A percentile compares a stretch with the other conserved stretches of the same genome.
Evolutionary conservation across 2,888 invertebrate species (phyloP).

Genomic region (Patella caerulea): DNA sequence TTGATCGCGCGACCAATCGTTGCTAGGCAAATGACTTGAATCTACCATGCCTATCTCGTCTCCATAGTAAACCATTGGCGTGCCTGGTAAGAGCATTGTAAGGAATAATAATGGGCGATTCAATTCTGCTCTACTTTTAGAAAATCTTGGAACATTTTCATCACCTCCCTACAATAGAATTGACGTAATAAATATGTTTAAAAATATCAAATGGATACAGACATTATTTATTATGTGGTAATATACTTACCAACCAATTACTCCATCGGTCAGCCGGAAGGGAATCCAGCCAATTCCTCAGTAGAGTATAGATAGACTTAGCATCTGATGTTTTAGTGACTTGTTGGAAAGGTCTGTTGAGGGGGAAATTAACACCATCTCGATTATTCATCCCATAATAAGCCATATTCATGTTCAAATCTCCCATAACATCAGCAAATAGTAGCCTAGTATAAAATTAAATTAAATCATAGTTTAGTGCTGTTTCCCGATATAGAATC

Average conservation of each 20-base stretch:
- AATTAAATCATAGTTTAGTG: no score
- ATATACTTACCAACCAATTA: slow-evolving; percentile 64
- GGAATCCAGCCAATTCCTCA: slow-evolving; percentile 53
- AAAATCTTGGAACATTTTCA: slow-evolving; percentile 47
- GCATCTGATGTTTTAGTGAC: slow-evolving; percentile 48
- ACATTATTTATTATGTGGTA: no score
- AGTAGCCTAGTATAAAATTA: slow-evolving; percentile 41
- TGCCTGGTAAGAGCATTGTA: slow-evolving; percentile 85
- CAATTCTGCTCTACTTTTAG: slow-evolving; percentile 43
- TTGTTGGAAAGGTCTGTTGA: slow-evolving; percentile 51
- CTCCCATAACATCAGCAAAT: slow-evolving; percentile 45
- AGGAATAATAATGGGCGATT: slow-evolving; percentile 82
- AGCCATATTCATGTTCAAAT: slow-evolving; percentile 38
- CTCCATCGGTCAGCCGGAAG: slow-evolving; percentile 56
- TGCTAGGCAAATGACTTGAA: not conserved
- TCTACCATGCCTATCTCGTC: slow-evolving; percentile 86
- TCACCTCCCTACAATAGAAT: slow-evolving; percentile 47
- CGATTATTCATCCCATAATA: slow-evolving; percentile 61
- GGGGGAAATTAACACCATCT: slow-evolving; percentile 61
- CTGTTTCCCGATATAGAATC: no score
- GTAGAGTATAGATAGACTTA: slow-evolving; percentile 46
- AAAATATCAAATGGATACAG: not conserved
- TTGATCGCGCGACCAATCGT: slow-evolving; percentile 33
- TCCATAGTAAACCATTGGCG: slow-evolving; percentile 88
- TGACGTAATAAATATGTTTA: not conserved